phyloP scores from a whole-genome alignment of 92 coral and sea anemone genomes.

The Zoanthus sansibaricus region DNA sequence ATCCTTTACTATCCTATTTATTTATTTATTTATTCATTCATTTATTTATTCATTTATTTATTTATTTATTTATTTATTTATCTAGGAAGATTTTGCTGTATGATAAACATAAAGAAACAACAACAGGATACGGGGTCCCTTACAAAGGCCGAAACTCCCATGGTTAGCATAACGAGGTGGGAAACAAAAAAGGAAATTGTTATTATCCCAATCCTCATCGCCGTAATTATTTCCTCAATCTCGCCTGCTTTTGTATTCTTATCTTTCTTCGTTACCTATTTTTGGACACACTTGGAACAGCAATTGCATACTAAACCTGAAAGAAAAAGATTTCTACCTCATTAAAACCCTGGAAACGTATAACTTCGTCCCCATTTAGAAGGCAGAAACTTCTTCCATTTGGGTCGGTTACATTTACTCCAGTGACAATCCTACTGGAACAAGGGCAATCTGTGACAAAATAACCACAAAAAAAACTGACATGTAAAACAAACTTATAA shows the following conservation, averaged over 20 bases:
- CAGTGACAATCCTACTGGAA: neutral
- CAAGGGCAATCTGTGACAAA: constrained; percentile 1
- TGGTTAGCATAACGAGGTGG: too few relatives aligned
- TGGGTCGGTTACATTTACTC: neutral
- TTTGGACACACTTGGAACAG: neutral
- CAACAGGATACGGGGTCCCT: too few relatives aligned
- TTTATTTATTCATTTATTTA: too few relatives aligned
- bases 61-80: too few relatives aligned
- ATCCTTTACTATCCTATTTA: neutral
- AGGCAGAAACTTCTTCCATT: constrained; percentile 31
- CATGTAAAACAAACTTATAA: neutral
- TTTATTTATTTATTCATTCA: too few relatives aligned
- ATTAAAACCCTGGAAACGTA: constrained; percentile 59
- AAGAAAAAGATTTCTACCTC: constrained; percentile 17
- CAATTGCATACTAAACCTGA: neutral
- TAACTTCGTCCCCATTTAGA: constrained; percentile 55
- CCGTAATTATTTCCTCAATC: too few relatives aligned
- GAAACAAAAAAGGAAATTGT: too few relatives aligned
- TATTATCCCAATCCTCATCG: too few relatives aligned
- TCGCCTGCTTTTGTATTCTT: neutral
- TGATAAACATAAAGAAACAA: too few relatives aligned
- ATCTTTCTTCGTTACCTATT: neutral
- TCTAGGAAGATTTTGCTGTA: too few relatives aligned
- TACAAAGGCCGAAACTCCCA: too few relatives aligned
- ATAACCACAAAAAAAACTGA: neutral